These are phyloP conservation scores for Pyrocephalus nanus DNA, from an alignment of 2,797 vertebrate genomes.

Conservation along the genomic window DNA sequence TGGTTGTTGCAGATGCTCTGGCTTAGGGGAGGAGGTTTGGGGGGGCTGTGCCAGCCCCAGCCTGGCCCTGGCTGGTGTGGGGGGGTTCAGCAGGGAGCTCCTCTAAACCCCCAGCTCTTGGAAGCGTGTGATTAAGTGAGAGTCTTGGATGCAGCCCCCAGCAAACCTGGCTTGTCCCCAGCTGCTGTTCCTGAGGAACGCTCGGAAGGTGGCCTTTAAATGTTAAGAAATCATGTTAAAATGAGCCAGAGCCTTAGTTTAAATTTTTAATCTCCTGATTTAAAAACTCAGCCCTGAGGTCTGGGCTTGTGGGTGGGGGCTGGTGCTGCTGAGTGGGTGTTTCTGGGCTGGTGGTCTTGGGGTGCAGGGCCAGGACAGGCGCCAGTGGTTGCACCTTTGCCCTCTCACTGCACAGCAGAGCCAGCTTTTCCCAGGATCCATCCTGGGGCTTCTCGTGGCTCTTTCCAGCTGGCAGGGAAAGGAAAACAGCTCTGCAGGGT, in stretches of 20 bases:
- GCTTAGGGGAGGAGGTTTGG: accelerated
- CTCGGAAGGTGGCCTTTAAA: constrained; percentile 38
- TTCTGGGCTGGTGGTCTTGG: background rate
- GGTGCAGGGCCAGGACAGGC: background rate
- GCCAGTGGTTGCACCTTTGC: accelerated
- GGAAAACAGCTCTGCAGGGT: background rate
- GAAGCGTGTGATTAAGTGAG: background rate
- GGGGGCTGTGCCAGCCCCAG: background rate
- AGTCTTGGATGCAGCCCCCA: background rate
- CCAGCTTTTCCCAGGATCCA: accelerated
- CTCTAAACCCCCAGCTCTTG: background rate
- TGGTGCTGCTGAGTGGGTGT: background rate
- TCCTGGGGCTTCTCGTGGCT: accelerated
- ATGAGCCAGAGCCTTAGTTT: constrained; percentile 25
- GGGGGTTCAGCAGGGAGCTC: accelerated
- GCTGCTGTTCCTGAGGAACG: background rate
- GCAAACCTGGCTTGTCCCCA: constrained; percentile 17
- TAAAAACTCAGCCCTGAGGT: constrained; percentile 21
- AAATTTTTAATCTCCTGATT: constrained; percentile 51
- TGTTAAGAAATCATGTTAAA: constrained; percentile 32
- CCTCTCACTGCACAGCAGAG: accelerated
- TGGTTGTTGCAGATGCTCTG: accelerated
- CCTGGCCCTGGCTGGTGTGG: background rate
- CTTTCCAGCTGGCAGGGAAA: background rate
- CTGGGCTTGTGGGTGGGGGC: background rate